phyloP scores from a whole-genome alignment of 2,797 vertebrate species.

The Dermochelys coriacea region DNA sequence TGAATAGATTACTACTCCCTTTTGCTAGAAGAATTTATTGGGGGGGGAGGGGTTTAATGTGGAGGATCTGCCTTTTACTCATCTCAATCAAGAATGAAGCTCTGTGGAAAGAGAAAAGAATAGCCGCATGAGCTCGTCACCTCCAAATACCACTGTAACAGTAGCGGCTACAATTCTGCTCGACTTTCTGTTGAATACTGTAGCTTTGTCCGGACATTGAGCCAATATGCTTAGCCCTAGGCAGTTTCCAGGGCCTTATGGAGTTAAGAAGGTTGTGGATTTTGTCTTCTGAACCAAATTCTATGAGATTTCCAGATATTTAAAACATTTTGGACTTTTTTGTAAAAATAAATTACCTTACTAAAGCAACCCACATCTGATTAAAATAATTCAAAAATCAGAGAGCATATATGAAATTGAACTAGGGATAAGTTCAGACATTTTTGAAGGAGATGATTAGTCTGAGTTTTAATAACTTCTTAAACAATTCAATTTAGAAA shows the following conservation, averaged over 20 bases:
- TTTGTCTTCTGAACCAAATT: not conserved
- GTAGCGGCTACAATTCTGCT: not conserved
- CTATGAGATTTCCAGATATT: not conserved
- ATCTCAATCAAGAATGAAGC: not conserved
- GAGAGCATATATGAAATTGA: not conserved
- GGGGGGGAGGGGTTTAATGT: accelerated
- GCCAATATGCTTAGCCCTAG: not conserved
- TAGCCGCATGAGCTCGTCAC: not conserved
- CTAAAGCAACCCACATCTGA: not conserved
- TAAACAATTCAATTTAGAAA: not conserved
- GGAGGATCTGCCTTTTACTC: not conserved
- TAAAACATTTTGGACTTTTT: not conserved
- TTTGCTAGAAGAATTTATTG: not conserved
- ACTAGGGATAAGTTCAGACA: not conserved
- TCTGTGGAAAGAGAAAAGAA: not conserved
- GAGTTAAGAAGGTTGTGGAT: not conserved
- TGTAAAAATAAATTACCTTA: not conserved
- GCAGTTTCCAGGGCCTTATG: not conserved
- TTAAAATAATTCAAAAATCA: not conserved
- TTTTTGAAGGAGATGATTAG: not conserved
- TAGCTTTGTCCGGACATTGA: not conserved
- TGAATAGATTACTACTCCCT: not conserved
- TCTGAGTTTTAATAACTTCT: not conserved
- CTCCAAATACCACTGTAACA: not conserved
- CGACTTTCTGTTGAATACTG: not conserved